Base-by-base conservation (phyloP, 2,888 invertebrate species). In the Oligia strigilis region DNA sequence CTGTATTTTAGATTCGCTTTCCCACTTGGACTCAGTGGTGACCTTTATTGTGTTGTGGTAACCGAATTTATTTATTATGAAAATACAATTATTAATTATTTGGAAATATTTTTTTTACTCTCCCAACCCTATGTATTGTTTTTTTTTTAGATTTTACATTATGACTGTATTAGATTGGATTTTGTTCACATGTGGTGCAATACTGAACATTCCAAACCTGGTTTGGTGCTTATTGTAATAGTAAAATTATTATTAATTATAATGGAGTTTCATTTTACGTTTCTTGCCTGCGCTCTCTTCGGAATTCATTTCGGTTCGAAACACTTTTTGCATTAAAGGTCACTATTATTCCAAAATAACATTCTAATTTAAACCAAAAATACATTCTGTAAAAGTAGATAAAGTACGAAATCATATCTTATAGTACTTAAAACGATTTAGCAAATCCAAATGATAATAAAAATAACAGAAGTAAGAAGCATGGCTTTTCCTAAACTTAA, bases 181-280 rank as follows among this genome's bases (percentile, higher is more conserved):
- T 93, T 92, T 94, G 93, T 95, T 95, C 94, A 93, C 90, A 92
- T 93, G 93, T 95, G 95, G 96, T 96, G 96, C 96, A 96, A 96
- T 96, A 96, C 94, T 93, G 95, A 95, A 96, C 97, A 97, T 97
- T 97, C 96, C 97, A 96, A 96, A 97, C 96, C 89, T 95, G 93
- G 96, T 97, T 96, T 97, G 96, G 97, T 96, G 96, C 96, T 96
- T 95, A 95, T 95, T 95, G 93, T 94, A 94, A 92, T 94, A 96
- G 96, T 96, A 96, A 97, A 96, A 93, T 92, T 95, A 94, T 96
- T 94, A 93, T 95, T 94, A 94, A 94, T 92, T 90, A 89, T 72
- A 87, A 77, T 93, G 93, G 85, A 94, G 95, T 97, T 96, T 97
- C 93, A 96, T 97, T 97, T 96, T 86, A 86, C 82, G 81, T 86